phyloP scores from a whole-genome alignment of 2,797 vertebrate genomes.

The Hydrophis major region DNA sequence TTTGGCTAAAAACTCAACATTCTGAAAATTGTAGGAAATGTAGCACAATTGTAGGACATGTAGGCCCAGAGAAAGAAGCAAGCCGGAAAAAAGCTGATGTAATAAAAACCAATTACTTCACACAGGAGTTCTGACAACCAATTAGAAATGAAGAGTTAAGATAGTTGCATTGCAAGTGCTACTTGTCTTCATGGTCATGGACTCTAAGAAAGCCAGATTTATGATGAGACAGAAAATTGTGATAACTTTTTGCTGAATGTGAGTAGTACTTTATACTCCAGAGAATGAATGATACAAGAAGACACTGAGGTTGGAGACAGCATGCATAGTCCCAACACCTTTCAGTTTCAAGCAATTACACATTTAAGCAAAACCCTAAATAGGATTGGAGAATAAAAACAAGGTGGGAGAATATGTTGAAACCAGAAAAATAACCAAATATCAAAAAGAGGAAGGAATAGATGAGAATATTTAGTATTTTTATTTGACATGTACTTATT shows the following conservation, averaged over 20 bases:
- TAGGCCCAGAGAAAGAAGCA: not conserved
- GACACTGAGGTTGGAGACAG: not conserved
- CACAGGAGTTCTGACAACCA: not conserved
- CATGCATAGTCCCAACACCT: not conserved
- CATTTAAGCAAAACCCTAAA: not conserved
- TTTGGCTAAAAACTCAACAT: not conserved
- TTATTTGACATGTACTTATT: not conserved
- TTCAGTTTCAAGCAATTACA: not conserved
- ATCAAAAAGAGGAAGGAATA: not conserved
- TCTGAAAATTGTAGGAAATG: not conserved
- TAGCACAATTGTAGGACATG: not conserved
- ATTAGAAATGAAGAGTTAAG: not conserved
- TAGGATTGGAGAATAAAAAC: not conserved
- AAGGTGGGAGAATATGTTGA: not conserved
- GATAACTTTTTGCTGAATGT: not conserved
- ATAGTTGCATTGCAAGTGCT: not conserved
- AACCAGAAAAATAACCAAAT: not conserved
- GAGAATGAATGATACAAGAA: not conserved
- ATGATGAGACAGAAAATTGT: not conserved
- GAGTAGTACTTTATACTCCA: not conserved
- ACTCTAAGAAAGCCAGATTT: not conserved
- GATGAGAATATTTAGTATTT: not conserved
- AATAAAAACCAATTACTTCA: not conserved
- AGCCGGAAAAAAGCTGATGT: not conserved
- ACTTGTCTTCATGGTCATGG: not conserved